Evolutionary conservation across 2,113 vertebrate genomes (phyloP), one percentile per base, ranked within the genome.

Genomic region (Ornithorhynchus anatinus): DNA sequence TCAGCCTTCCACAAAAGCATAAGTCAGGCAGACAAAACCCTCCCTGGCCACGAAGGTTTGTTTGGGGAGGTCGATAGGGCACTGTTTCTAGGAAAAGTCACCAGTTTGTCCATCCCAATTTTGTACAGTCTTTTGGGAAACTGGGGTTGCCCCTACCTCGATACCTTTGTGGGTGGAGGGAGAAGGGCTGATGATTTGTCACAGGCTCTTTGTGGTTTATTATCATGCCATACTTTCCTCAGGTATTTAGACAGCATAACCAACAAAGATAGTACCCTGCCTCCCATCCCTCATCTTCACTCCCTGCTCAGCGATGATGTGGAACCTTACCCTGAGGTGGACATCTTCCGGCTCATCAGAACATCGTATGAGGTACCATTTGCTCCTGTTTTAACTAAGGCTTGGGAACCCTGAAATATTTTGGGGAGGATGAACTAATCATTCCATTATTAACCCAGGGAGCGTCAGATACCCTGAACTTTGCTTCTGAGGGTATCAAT

Each of bases 181-280:
- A n/a, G n/a, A n/a, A n/a, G n/a, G n/a, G n/a, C n/a, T n/a, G n/a
- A n/a, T n/a, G n/a, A n/a, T n/a, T n/a, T n/a, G n/a, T n/a, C n/a
- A n/a, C n/a, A n/a, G n/a, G n/a, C n/a, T n/a, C n/a, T n/a, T n/a
- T n/a, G n/a, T n/a, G n/a, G n/a, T n/a, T n/a, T n/a, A n/a, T n/a
- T n/a, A n/a, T n/a, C n/a, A n/a, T n/a, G n/a, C n/a, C n/a, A n/a
- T 23, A 72, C 38, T 64, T 37, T 20, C 50, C 1, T 7, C 38
- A 99, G 98, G 73, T 99, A 99, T 52, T 89, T 99, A 88, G 98
- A 99, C 91, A 99, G 96, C 0, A 94, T 99, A 79, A 97, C 95
- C 68, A 99, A 99, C 75, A 99, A 99, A 72, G 97, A 99, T 91
- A 99, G 96, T 89, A 97, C 97, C 1, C 88, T 99, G 63, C 98